Base-by-base conservation (phyloP, 2,888 invertebrate species). In the Hipparchia sbordonii region DNA sequence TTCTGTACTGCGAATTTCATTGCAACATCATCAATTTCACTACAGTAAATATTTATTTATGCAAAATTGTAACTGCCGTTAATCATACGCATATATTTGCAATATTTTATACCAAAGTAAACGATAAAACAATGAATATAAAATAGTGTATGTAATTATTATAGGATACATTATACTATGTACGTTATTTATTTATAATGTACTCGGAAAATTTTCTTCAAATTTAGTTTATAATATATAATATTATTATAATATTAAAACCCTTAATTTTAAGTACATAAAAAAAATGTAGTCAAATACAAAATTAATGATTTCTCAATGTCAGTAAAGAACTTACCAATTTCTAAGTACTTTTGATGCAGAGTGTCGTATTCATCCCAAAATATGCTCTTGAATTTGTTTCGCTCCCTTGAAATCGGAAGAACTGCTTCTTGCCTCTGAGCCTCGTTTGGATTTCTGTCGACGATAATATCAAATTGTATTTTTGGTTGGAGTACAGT, bases 281-380 rank as follows among this genome's bases (percentile, higher is more conserved):
- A 46, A 46, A 46, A 6, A 46, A 6, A 46, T 6, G 46, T 46
- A 46, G 6, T 46, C 46, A 46, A 46, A 46, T 46, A 6, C 46
- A 46, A 46, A 8, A 48, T 48, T 48, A 33, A 10, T 10, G 8
- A 10, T 60, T 2, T 12, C 39, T 10, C 2, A 60, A 60, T 12
- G 59, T 10, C 3, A 4, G n/a, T 51, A 56, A 23, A 48, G 7
- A 65, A 71, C 96, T 96, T 94, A 98, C 98, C 97, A 79, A 98
- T 97, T 95, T 98, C 98, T 84, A 98, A 94, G 91, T 98, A 98
- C 86, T 98, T 98, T 87, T 98, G 98, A 92, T 98, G 98, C 60
- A 97, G 95, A 0, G 97, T 97, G 87, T 98, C 98, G 89, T 98
- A 98, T 85, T 97, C 97, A 78, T 98, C 98, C 99, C 98, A 99